Evolutionary conservation across 2,888 invertebrate genomes (phyloP).

Genomic region (Odontomyia ornata): DNA sequence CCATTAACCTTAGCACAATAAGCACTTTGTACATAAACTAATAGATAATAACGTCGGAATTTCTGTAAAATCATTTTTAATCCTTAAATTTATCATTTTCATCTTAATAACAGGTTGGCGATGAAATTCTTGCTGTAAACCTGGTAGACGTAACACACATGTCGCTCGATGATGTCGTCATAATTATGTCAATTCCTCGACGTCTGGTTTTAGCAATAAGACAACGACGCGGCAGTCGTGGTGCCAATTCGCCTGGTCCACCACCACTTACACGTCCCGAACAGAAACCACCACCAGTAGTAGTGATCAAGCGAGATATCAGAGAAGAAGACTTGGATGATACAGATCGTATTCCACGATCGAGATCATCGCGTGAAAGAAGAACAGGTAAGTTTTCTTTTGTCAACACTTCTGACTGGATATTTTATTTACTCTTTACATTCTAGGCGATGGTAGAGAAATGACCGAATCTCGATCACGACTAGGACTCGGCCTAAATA

Average conservation of each 20-base stretch:
- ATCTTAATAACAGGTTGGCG: slow-evolving; percentile 76
- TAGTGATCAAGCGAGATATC: slow-evolving; percentile 88
- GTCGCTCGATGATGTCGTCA: slow-evolving; percentile 98
- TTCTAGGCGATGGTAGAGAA: slow-evolving; percentile 82
- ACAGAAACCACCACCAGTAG: slow-evolving; percentile 89
- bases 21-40: no score
- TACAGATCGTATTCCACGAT: slow-evolving; percentile 66
- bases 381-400: slow-evolving; percentile 62
- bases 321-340: slow-evolving; percentile 82
- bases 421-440: no score
- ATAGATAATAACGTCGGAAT: no score
- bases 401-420: not conserved
- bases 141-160: slow-evolving; percentile 97
- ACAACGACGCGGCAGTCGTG: slow-evolving; percentile 76
- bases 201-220: slow-evolving; percentile 93
- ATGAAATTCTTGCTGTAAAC: slow-evolving; percentile 98
- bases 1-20: no score
- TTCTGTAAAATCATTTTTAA: no score
- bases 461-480: slow-evolving; percentile 80
- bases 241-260: slow-evolving; percentile 63
- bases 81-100: no score
- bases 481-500: slow-evolving; percentile 75
- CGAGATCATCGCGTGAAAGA: slow-evolving; percentile 65
- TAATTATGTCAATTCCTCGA: slow-evolving; percentile 98
- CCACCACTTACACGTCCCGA: slow-evolving; percentile 73